These are phyloP conservation scores for Drosophila anomalata DNA, from an alignment of 2,888 invertebrate species.

Conservation along the genomic window DNA sequence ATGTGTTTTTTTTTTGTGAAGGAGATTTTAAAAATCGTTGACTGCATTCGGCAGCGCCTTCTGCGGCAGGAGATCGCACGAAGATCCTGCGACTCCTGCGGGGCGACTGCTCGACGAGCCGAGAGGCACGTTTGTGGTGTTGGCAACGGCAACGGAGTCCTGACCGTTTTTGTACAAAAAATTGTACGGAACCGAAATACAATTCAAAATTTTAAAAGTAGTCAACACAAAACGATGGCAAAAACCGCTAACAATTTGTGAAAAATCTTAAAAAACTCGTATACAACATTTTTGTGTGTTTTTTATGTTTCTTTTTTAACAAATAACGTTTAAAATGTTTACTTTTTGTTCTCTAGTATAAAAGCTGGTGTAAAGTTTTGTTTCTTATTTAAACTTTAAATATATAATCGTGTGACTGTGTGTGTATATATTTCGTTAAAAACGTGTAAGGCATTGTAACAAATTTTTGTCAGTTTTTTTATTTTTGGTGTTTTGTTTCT, in stretches of 20 bases:
- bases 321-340: slow-evolving; percentile 42
- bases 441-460: slow-evolving; percentile 50
- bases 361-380: slow-evolving; percentile 54
- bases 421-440: slow-evolving; percentile 39
- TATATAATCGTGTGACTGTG: slow-evolving; percentile 40
- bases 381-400: slow-evolving; percentile 31
- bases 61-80: slow-evolving; percentile 10
- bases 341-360: slow-evolving; percentile 35
- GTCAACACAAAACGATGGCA: slow-evolving; percentile 39
- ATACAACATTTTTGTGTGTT: slow-evolving; percentile 27
- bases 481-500: slow-evolving; percentile 11
- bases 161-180: slow-evolving; percentile 70
- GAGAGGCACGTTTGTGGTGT: slow-evolving; percentile 81
- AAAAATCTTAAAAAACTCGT: slow-evolving; percentile 47
- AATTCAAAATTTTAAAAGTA: slow-evolving; percentile 38
- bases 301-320: slow-evolving; percentile 36
- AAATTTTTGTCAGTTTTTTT: slow-evolving; percentile 36
- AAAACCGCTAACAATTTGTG: slow-evolving; percentile 46
- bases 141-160: slow-evolving; percentile 49
- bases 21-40: slow-evolving; percentile 74
- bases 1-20: neutral
- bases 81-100: slow-evolving; percentile 40
- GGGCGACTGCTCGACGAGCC: slow-evolving; percentile 67
- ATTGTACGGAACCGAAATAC: slow-evolving; percentile 70
- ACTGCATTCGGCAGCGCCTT: slow-evolving; percentile 67